Base-by-base conservation (phyloP, 2,113 vertebrate genomes). In the Hoplias malabaricus region DNA sequence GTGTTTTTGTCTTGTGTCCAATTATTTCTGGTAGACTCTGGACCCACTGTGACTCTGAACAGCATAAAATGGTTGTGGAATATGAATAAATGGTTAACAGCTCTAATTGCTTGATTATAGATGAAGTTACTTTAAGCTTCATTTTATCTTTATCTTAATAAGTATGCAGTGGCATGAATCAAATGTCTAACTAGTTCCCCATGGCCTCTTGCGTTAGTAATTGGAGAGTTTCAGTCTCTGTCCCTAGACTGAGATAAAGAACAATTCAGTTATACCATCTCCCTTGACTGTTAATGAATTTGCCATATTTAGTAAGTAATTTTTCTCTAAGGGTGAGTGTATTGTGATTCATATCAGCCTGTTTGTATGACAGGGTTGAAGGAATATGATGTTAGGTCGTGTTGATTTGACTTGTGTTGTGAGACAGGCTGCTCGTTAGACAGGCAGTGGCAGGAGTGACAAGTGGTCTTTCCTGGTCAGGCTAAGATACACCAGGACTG, bases 171-270 rank as follows among this genome's bases (percentile, higher is more conserved):
- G 19, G 50, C 13, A 29, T 25, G 36, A 74, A 21, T 61, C 29
- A 40, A n/a, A 68, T 50, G 5, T 25, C 70, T n/a, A 40, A 50
- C 69, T 33, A 21, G 31, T 34, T 77, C 63, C 36, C 43, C 0
- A 11, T 40, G 16, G 69, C 38, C 31, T 75, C 16, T 69, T 80
- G 54, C 21, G 62, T 57, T 50, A 53, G 75, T 81, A 67, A 71
- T 56, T 29, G 19, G 16, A 33, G 40, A 54, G 48, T 68, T 31
- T 81, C 46, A 50, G 13, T 53, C 2, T 69, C 54, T 69, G 33
- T 72, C 75, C 31, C 72, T 8, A 29, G 23, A 21, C 48, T 34
- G 7, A 25, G 14, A 36, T 61, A 77, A 34, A 54, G 0, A 34
- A 69, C 40, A 54, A 73, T 27, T 68, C 9, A 25, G 46, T 72